Base-by-base conservation (phyloP, 2,888 invertebrate species). In the Nomada flava region DNA sequence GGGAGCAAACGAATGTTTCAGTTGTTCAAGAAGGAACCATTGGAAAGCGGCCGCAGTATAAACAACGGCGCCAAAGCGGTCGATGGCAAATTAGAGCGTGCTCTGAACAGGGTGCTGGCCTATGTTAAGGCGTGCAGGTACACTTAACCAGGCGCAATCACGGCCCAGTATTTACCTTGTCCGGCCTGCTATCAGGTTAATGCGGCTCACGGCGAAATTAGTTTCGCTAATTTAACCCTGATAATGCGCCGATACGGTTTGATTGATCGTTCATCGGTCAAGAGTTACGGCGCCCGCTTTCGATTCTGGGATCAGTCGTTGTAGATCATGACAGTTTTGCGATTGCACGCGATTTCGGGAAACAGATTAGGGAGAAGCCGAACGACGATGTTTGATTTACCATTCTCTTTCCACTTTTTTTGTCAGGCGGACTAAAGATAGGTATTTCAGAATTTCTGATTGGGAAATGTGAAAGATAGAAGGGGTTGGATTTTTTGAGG, bases 61-160 rank as follows among this genome's bases (percentile, higher is more conserved):
- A 87, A 87, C 86, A 86, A 60, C 63, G 75, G 78, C 70, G 74
- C 75, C 79, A 87, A 82, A 87, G 82, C 84, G 87, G 76, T 84
- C 82, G 80, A 78, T 79, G 87, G 79, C 80, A 86, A 87, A 87
- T 87, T 86, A 87, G 85, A 77, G 84, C 76, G 47, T 60, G 59
- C 74, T 75, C 78, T 63, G 67, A 78, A 74, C 81, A 68, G 65
- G 64, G 42, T 20, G 71, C 62, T 53, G 63, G 82, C 82, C 81
- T 82, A 82, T 74, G 87, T 84, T 87, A 87, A 87, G 87, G 86
- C 87, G 84, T 59, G 64, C 82, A 57, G 73, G 82, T 86, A 84
- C 83, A 76, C 87, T 85, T 84, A 86, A 87, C 82, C 76, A 62
- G 77, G 62, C 63, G 86, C 87, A 87, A 87, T 87, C 87, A 87